Conservation (phyloP, 2,888 invertebrate genomes). For the Ormyrus nitidulus region DNA sequence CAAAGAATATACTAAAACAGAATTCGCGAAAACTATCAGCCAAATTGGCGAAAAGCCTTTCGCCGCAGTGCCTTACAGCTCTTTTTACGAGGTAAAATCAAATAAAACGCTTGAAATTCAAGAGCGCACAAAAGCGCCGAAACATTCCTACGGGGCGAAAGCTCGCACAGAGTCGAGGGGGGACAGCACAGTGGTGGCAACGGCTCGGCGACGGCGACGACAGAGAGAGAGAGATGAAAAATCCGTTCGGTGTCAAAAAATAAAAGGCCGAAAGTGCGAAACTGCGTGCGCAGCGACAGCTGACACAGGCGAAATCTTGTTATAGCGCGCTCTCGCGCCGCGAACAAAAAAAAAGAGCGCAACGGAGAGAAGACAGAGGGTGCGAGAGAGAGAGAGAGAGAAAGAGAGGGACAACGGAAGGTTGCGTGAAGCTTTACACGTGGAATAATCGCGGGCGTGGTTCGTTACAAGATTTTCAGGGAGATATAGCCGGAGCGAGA, state of each 20-base stretch:
- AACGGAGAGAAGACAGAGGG: too few relatives aligned
- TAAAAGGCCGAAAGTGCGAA: conserved; percentile 42
- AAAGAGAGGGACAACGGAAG: background rate
- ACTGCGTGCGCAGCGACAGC: conserved; percentile 46
- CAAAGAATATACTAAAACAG: too few relatives aligned
- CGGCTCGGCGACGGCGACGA: too few relatives aligned
- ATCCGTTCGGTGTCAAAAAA: conserved; percentile 39
- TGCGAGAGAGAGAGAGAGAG: background rate
- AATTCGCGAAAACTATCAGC: too few relatives aligned
- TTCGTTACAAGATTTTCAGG: conserved; percentile 49
- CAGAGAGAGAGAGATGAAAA: conserved; percentile 31
- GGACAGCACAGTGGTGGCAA: too few relatives aligned
- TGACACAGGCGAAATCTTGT: conserved; percentile 56
- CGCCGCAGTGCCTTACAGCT: too few relatives aligned
- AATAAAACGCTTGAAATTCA: background rate
- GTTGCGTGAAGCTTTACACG: conserved; percentile 23
- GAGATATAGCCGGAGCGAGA: conserved; percentile 22
- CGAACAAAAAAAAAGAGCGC: conserved; percentile 1
- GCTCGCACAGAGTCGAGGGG: background rate
- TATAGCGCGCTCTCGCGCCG: conserved; percentile 39
- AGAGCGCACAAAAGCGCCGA: background rate
- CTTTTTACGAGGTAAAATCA: background rate
- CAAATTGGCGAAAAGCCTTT: too few relatives aligned
- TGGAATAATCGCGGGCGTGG: conserved; percentile 42
- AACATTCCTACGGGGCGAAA: background rate